Percentiles rank a stretch among this genome's conserved stretches.
phyloP scores from a whole-genome alignment of 2,888 invertebrate species.

The Tetramorium bicarinatum region DNA sequence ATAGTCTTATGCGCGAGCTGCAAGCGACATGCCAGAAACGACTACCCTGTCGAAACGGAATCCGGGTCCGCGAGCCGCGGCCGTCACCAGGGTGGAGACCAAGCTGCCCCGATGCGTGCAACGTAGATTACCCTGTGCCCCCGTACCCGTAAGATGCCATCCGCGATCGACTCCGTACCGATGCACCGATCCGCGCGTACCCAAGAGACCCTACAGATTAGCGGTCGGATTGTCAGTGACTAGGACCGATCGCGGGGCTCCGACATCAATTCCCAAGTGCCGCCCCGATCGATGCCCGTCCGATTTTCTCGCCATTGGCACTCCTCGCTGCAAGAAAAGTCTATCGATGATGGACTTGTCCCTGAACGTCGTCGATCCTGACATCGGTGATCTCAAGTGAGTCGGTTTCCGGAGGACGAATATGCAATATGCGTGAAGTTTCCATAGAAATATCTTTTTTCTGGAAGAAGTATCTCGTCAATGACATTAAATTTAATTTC shows the following conservation, averaged over 20 bases:
- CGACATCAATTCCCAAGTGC: constrained; percentile 59
- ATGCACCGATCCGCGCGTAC: constrained; percentile 75
- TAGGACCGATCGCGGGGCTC: constrained; percentile 43
- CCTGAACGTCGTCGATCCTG: constrained; percentile 68
- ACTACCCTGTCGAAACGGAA: constrained; percentile 67
- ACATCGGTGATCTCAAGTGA: constrained; percentile 76
- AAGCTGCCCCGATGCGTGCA: constrained; percentile 73
- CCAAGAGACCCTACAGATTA: constrained; percentile 70
- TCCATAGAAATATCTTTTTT: not conserved
- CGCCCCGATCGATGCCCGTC: constrained; percentile 67
- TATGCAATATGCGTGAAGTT: not conserved
- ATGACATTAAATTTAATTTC: not conserved
- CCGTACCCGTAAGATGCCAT: constrained; percentile 77
- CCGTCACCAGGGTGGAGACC: constrained; percentile 58
- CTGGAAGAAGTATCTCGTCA: not conserved
- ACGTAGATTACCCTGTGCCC: constrained; percentile 74
- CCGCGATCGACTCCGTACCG: constrained; percentile 69
- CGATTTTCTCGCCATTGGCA: constrained; percentile 61
- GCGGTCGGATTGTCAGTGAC: constrained; percentile 58
- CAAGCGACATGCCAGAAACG: constrained; percentile 68
- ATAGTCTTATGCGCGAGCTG: constrained; percentile 37
- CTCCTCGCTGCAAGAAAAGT: constrained; percentile 77
- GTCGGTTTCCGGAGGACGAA: not conserved
- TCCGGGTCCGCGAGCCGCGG: constrained; percentile 34
- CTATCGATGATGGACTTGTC: constrained; percentile 82